Evolutionary conservation across 2,113 vertebrate species (phyloP).

Genomic region (Neopipo cinnamomea): DNA sequence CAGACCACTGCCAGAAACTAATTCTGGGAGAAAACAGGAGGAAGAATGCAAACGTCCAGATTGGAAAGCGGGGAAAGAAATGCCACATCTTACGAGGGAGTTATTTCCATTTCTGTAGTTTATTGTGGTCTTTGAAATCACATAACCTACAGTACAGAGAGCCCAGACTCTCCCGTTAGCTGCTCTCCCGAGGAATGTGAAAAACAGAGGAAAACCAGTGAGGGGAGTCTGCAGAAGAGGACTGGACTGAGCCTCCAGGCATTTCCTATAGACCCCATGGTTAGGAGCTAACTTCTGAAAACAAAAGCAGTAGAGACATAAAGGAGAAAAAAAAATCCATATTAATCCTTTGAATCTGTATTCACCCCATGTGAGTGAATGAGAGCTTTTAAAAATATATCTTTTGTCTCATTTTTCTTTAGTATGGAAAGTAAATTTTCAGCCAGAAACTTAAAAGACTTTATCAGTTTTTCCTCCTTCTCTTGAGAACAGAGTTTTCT

Average conservation of each 20-base stretch:
- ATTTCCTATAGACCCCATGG: background rate
- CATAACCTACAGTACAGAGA: background rate
- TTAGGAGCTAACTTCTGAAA: constrained; percentile 9
- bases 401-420: constrained; percentile 62
- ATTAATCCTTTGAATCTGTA: constrained; percentile 45
- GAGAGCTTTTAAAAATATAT: constrained; percentile 39
- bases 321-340: background rate
- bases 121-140: background rate
- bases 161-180: background rate
- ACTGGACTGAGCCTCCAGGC: background rate
- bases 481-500: constrained; percentile 54
- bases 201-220: background rate
- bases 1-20: background rate
- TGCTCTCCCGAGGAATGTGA: background rate
- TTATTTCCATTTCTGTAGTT: background rate
- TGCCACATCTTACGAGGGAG: background rate
- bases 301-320: constrained; percentile 3
- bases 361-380: constrained; percentile 29
- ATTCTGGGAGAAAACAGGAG: background rate
- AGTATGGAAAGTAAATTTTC: constrained; percentile 66
- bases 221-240: background rate
- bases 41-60: background rate
- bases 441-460: constrained; percentile 61
- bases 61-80: background rate
- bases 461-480: constrained; percentile 50